A percentile compares a stretch with the other conserved stretches of the same genome.
Evolutionary conservation across 2,888 invertebrate genomes (phyloP).

Genomic region (Graphium colonna): DNA sequence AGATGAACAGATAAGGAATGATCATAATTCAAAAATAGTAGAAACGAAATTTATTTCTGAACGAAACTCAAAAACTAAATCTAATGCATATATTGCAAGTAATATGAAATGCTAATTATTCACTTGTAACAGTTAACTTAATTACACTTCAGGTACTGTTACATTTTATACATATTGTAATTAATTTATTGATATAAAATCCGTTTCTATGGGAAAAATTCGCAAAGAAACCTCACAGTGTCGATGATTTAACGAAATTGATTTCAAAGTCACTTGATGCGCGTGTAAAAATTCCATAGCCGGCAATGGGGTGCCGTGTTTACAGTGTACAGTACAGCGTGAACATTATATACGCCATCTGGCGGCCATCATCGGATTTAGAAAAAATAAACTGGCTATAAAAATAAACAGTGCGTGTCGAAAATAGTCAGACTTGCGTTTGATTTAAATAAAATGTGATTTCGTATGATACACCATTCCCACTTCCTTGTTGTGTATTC

Average conservation of each 20-base stretch:
- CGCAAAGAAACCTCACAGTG: slow-evolving; percentile 6
- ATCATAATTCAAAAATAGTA: too few relatives aligned
- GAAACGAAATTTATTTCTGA: too few relatives aligned
- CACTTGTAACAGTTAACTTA: too few relatives aligned
- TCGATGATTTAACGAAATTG: slow-evolving; percentile 34
- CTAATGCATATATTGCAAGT: too few relatives aligned
- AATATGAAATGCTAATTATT: too few relatives aligned
- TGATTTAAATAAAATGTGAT: slow-evolving; percentile 48
- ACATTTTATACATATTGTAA: too few relatives aligned
- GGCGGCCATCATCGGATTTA: slow-evolving; percentile 67
- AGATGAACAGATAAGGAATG: too few relatives aligned
- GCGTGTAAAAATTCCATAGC: slow-evolving; percentile 63
- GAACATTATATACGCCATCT: slow-evolving; percentile 69
- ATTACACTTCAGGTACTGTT: too few relatives aligned
- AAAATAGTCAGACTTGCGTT: slow-evolving; percentile 59
- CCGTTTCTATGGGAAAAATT: slow-evolving; percentile 21
- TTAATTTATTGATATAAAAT: too few relatives aligned
- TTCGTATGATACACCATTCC: slow-evolving; percentile 30
- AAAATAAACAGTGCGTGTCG: slow-evolving; percentile 69
- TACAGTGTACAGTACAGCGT: slow-evolving; percentile 45
- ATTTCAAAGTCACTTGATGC: slow-evolving; percentile 46
- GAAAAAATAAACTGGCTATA: slow-evolving; percentile 69
- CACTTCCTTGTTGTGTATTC: slow-evolving; percentile 25
- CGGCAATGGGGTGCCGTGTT: slow-evolving; percentile 62
- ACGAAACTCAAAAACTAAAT: too few relatives aligned